A percentile compares a stretch with the other conserved stretches of the same genome.
Conservation (phyloP, 2,113 vertebrate genomes). For the Tenebrosternarchus preto region DNA sequence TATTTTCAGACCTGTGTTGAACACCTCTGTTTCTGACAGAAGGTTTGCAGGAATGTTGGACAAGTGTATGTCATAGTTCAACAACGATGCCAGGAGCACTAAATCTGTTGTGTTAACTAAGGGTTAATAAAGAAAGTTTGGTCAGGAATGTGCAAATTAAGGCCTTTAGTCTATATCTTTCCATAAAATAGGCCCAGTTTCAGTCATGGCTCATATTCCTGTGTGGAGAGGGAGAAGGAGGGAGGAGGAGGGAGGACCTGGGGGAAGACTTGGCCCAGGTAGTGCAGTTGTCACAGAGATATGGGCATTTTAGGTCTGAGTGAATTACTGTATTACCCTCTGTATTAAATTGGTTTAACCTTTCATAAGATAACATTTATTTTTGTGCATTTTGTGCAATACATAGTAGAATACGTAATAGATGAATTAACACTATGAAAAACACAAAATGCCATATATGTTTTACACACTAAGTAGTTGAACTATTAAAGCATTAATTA, state of each 20-base stretch:
- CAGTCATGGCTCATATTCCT: slow-evolving; percentile 29
- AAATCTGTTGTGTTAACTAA: slow-evolving; percentile 46
- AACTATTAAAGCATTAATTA: background rate
- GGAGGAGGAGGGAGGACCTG: background rate
- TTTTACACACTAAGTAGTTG: too few species aligned
- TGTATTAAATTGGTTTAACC: background rate
- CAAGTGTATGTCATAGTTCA: slow-evolving; percentile 24
- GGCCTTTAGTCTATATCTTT: slow-evolving; percentile 40
- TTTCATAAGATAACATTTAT: background rate
- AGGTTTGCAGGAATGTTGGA: slow-evolving; percentile 20
- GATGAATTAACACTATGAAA: background rate
- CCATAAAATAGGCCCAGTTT: slow-evolving; percentile 41
- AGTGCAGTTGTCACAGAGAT: background rate
- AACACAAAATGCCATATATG: too few species aligned
- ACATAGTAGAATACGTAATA: background rate
- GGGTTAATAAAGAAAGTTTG: slow-evolving; percentile 45
- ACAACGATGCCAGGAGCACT: slow-evolving; percentile 38
- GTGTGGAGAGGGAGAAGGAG: slow-evolving; percentile 7
- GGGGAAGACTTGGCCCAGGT: background rate
- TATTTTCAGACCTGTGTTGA: slow-evolving; percentile 19
- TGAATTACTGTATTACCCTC: background rate
- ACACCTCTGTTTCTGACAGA: slow-evolving; percentile 9
- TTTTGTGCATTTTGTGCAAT: background rate
- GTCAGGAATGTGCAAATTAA: slow-evolving; percentile 34
- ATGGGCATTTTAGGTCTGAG: background rate